A percentile compares a stretch with the other conserved stretches of the same genome.
These are phyloP conservation scores for Drosophila carrolli DNA, from an alignment of 1,140 invertebrate species.

Conservation along the genomic window DNA sequence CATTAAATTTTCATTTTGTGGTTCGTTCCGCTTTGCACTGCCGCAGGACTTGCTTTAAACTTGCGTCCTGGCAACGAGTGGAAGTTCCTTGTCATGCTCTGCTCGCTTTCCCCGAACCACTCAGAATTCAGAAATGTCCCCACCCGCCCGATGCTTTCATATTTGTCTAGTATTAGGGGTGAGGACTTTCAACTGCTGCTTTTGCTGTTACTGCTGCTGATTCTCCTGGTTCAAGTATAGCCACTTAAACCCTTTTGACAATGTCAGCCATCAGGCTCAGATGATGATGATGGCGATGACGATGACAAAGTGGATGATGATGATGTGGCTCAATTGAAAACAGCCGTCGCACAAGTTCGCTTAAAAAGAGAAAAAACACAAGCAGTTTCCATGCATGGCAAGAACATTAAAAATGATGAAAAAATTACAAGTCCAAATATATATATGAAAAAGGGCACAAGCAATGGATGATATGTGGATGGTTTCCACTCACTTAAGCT, in stretches of 20 bases:
- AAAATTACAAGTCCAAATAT: constrained; percentile 35
- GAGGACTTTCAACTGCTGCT: constrained; percentile 58
- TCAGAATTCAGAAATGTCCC: neutral
- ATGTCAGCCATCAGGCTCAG: constrained; percentile 75
- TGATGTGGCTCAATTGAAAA: constrained; percentile 74
- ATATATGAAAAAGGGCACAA: constrained; percentile 3
- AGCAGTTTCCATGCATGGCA: constrained; percentile 34
- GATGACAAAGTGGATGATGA: constrained; percentile 64
- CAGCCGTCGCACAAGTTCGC: constrained; percentile 46
- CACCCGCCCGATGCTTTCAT: constrained; percentile 24
- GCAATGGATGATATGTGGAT: constrained; percentile 19
- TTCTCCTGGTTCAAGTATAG: constrained; percentile 66
- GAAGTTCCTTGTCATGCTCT: constrained; percentile 60
- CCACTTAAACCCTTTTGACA: constrained; percentile 82
- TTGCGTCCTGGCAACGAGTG: constrained; percentile 38
- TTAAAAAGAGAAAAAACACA: constrained; percentile 21
- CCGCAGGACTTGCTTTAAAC: constrained; percentile 56
- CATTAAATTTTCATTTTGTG: constrained; percentile 41
- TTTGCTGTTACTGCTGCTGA: constrained; percentile 32
- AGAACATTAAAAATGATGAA: constrained; percentile 39
- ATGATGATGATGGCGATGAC: constrained; percentile 62
- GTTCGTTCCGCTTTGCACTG: constrained; percentile 38
- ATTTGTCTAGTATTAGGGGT: constrained; percentile 65
- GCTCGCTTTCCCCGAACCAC: constrained; percentile 2
- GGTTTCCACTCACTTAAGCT: constrained; percentile 39